phyloP scores from a whole-genome alignment of 2,888 invertebrate genomes.

The Hypomecis atomaria region DNA sequence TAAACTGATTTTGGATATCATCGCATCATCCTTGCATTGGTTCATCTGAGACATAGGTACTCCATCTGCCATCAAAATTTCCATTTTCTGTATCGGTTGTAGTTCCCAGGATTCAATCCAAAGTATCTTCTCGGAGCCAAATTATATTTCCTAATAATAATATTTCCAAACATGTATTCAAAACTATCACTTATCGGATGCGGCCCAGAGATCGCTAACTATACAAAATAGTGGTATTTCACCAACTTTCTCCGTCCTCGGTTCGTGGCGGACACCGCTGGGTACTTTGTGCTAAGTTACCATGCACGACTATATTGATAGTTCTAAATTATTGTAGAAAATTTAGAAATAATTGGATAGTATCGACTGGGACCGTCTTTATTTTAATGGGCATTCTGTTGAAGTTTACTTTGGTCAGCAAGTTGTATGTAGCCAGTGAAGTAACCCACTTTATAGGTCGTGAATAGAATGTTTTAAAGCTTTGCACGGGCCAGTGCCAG shows the following conservation, averaged over 20 bases:
- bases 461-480: no score
- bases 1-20: no score
- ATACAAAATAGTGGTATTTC: slow-evolving; percentile 58
- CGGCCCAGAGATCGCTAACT: slow-evolving; percentile 50
- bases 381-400: neutral
- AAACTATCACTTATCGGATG: slow-evolving; percentile 24
- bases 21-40: no score
- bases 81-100: neutral
- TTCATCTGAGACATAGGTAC: no score
- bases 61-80: no score
- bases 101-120: neutral
- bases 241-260: slow-evolving; percentile 50
- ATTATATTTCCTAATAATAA: no score
- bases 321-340: neutral
- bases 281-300: slow-evolving; percentile 38
- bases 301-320: slow-evolving; percentile 15
- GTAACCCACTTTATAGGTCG: no score
- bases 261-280: slow-evolving; percentile 44
- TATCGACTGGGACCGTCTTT: neutral
- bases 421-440: no score
- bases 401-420: no score
- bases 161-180: slow-evolving; percentile 29
- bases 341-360: slow-evolving; percentile 3
- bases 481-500: no score
- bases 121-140: neutral